Evolutionary conservation across 2,797 vertebrate genomes (phyloP).

Genomic region (Ficedula albicollis): DNA sequence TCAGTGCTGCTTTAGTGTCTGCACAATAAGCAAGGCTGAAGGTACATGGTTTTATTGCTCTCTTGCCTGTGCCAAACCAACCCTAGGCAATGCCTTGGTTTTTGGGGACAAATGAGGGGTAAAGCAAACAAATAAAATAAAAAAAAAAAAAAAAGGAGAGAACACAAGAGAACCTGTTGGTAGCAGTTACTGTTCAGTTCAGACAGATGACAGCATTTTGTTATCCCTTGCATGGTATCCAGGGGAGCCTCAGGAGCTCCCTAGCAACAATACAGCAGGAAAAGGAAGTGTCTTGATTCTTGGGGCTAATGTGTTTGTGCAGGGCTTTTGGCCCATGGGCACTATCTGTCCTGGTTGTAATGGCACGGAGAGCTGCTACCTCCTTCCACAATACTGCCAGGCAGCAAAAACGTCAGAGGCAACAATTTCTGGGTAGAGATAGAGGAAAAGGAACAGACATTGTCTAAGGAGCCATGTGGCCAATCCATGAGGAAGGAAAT

Average conservation of each 20-base stretch:
- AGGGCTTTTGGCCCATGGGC: background rate
- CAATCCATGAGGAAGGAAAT: background rate
- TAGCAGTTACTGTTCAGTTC: background rate
- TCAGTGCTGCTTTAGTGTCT: background rate
- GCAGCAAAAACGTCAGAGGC: background rate
- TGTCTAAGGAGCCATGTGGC: background rate
- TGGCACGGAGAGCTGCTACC: background rate
- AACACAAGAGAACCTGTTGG: background rate
- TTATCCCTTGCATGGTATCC: conserved; percentile 9
- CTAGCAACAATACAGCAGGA: conserved; percentile 32
- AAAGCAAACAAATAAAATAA: background rate
- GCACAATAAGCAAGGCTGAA: background rate
- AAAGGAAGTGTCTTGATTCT: background rate
- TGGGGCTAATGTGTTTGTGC: background rate
- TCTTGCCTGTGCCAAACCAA: background rate
- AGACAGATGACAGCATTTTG: background rate
- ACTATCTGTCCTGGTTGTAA: background rate
- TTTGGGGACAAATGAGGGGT: background rate
- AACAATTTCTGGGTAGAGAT: background rate
- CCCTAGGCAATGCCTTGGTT: background rate
- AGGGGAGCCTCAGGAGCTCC: conserved; percentile 37
- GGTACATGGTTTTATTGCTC: background rate
- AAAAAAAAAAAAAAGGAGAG: background rate
- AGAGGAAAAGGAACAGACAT: background rate
- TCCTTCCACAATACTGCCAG: background rate